Base-by-base conservation (phyloP, 1,140 invertebrate genomes). In the Caerostris extrusa region DNA sequence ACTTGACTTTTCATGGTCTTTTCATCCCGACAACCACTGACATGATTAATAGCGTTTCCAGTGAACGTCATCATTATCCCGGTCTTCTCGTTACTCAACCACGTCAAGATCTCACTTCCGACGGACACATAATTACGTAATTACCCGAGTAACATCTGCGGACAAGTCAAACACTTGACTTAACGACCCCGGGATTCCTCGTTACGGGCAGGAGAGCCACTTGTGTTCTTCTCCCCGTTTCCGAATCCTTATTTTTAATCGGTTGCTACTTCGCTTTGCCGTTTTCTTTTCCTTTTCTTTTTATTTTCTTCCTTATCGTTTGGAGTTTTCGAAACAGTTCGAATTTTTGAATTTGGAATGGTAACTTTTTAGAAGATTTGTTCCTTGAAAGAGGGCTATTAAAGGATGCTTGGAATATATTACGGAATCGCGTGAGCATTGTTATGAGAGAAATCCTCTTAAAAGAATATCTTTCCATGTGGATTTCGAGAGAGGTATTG, bases 81-180 rank as follows among this genome's bases (percentile, higher is more conserved):
- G 34, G 77, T 50, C 14, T 83, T 85, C 90, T 85, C 81, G 90
- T 91, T 81, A 69, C 87, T 89, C 87, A 89, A 53, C 50, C 61
- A 50, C 60, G 61, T 64, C 61, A 69, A 69, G 67, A 71, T 91
- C 89, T 91, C 89, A 77, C 89, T 81, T 91, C 89, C 89, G 69
- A 50, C 71, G 89, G 71, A 67, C 90, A 91, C 90, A 91, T 91
- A 91, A 91, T 91, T 85, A 85, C 71, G 90, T 91, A 91, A 91
- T 91, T 91, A 91, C 81, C 81, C 90, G 58, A 34, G 5, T 85
- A 91, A 85, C 90, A 67, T 83, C 90, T 83, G 90, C 81, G 90
- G 90, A 91, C 71, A 91, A 83, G 90, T 83, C 90, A 83, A 90
- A 77, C 90, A 91, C 90, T 91, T 91, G 90, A 91, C 90, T 91